Evolutionary conservation across 2,797 vertebrate species (phyloP), one percentile per base, ranked within the genome.

Genomic region (Muscicapa striata): DNA sequence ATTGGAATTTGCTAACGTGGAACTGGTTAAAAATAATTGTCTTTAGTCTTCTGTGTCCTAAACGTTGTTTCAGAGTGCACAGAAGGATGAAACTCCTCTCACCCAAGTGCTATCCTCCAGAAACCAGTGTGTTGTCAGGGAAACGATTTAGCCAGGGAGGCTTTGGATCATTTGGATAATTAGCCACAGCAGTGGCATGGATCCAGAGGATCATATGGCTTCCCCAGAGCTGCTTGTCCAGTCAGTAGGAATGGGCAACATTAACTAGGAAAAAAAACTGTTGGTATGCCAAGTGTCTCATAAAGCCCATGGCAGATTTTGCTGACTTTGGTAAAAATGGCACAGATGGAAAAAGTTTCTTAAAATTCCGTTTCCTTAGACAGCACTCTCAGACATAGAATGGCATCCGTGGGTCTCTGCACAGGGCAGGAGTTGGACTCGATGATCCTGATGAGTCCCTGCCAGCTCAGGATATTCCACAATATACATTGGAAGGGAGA

Each of bases 11-110:
- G 68, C 67, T 75, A 52, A 64, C 4, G 24, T 74, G 76, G 72
- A 95, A 80, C 66, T 64, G 72, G 48, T 90, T 89, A 74, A 92
- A 90, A 93, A 87, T 67, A 43, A 70, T 89, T 46, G 23, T 70
- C 46, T 49, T 83, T 23, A 10, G 68, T 68, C 64, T 81, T 54
- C 22, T 54, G 14, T 46, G 48, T 89, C 81, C 90, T 90, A 13
- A 89, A 41, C 1, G 1, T 74, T 68, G 61, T 66, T 85, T 61
- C 62, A 77, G 78, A 92, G 74, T 27, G 55, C 32, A 24, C 22
- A 21, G 57, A 36, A 67, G 75, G 4, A 4, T 27, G 52, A 58
- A n/a, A 24, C 45, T 93, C 48, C 59, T 78, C 59, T 93, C 9
- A 0, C 46, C 69, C 43, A 9, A 6, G 2, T 46, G 54, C 73